Evolutionary conservation across 2,797 vertebrate genomes (phyloP).

Genomic region (Pterois miles): DNA sequence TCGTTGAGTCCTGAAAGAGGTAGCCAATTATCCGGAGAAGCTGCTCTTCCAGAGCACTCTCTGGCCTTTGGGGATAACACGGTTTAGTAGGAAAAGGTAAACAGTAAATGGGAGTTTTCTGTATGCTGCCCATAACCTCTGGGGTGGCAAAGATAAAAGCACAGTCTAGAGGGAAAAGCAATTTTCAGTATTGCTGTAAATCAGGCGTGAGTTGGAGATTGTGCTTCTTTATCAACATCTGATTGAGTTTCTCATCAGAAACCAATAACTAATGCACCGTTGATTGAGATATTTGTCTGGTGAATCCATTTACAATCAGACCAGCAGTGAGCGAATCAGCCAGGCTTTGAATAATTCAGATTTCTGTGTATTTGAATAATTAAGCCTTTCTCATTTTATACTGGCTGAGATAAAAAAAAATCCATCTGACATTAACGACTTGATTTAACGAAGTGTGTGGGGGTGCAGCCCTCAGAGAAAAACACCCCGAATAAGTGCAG

Average conservation of each 20-base stretch:
- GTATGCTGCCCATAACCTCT: background rate
- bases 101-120: conserved; percentile 26
- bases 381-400: conserved; percentile 9
- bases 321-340: conserved; percentile 23
- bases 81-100: background rate
- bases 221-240: background rate
- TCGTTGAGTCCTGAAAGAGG: background rate
- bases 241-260: background rate
- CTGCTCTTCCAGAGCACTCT: background rate
- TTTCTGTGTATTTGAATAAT: conserved; percentile 43
- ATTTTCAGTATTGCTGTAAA: background rate
- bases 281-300: conserved; percentile 42
- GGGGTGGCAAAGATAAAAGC: background rate
- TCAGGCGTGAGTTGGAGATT: background rate
- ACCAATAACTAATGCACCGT: conserved; percentile 3
- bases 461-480: background rate
- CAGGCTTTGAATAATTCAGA: conserved; percentile 54
- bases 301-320: conserved; percentile 42
- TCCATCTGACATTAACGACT: conserved; percentile 19
- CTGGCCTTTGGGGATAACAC: conserved; percentile 4
- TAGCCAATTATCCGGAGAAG: background rate
- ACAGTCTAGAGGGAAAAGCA: background rate
- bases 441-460: background rate
- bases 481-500: background rate
- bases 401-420: conserved; percentile 32